Evolutionary conservation across 2,888 invertebrate species (phyloP).

Genomic region (Ferdinandea cuprea): DNA sequence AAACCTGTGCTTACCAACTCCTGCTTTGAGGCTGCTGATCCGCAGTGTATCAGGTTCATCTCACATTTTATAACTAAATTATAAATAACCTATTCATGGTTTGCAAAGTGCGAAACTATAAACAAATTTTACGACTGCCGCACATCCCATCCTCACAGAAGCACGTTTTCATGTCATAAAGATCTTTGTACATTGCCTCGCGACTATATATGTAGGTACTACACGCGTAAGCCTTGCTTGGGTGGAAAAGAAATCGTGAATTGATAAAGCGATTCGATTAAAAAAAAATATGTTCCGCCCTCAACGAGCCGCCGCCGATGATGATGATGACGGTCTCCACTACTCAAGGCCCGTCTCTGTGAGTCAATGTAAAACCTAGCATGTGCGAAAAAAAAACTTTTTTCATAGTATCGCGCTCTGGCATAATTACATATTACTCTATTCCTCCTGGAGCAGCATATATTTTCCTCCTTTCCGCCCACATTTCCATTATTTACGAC

Average conservation of each 20-base stretch:
- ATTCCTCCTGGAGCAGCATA: conserved; percentile 72
- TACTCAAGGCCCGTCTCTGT: neutral
- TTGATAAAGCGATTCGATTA: conserved; percentile 74
- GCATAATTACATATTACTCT: conserved; percentile 75
- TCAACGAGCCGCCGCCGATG: conserved; percentile 54
- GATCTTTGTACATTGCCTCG: conserved; percentile 56
- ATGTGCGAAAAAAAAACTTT: conserved; percentile 61
- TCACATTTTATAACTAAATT: conserved; percentile 73
- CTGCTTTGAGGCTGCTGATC: neutral
- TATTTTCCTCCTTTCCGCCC: conserved; percentile 76
- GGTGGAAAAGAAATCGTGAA: conserved; percentile 56
- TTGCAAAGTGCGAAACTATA: conserved; percentile 71
- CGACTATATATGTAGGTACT: neutral
- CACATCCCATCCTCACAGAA: conserved; percentile 67
- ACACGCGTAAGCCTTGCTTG: neutral
- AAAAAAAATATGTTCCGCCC: conserved; percentile 56
- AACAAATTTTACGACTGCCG: conserved; percentile 64
- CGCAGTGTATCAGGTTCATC: conserved; percentile 52
- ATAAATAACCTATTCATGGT: conserved; percentile 65
- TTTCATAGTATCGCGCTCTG: conserved; percentile 57
- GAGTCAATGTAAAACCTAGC: conserved; percentile 50
- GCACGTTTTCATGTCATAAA: conserved; percentile 71
- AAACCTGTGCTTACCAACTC: neutral
- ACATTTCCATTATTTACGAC: conserved; percentile 75
- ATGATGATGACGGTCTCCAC: conserved; percentile 46